Conservation (phyloP, 2,113 vertebrate species). For the Gavia stellata region DNA sequence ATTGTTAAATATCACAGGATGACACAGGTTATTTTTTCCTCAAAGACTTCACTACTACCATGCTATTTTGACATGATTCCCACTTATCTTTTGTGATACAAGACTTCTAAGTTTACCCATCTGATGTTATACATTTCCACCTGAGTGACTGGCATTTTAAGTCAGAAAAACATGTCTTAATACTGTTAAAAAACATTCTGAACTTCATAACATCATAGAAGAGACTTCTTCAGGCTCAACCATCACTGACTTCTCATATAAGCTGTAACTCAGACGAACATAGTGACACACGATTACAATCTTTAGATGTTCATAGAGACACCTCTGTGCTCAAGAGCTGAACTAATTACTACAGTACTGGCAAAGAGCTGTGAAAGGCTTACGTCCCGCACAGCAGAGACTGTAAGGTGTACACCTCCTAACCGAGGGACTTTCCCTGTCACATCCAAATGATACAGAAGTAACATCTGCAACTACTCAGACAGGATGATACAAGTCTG, state of each 20-base stretch:
- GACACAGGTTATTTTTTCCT: slow-evolving; percentile 19
- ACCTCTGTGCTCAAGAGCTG: background rate
- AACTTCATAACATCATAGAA: background rate
- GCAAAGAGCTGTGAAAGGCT: background rate
- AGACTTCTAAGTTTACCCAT: background rate
- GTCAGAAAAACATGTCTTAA: background rate
- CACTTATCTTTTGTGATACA: background rate
- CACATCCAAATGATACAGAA: background rate
- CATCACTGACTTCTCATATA: background rate
- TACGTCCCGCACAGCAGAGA: accelerated
- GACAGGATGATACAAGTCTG: background rate
- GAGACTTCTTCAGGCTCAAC: background rate
- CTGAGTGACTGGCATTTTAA: background rate
- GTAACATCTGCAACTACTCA: background rate
- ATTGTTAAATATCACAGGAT: slow-evolving; percentile 24
- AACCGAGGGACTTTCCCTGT: accelerated
- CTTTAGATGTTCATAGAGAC: background rate
- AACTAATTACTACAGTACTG: background rate
- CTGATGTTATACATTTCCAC: background rate
- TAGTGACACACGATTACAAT: background rate
- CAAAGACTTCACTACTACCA: background rate
- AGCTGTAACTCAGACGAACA: background rate
- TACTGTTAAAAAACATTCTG: background rate
- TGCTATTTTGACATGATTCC: slow-evolving; percentile 15
- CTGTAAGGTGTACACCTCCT: background rate